Evolutionary conservation across 2,888 invertebrate species (phyloP).

Genomic region (Drosophila pegasa): DNA sequence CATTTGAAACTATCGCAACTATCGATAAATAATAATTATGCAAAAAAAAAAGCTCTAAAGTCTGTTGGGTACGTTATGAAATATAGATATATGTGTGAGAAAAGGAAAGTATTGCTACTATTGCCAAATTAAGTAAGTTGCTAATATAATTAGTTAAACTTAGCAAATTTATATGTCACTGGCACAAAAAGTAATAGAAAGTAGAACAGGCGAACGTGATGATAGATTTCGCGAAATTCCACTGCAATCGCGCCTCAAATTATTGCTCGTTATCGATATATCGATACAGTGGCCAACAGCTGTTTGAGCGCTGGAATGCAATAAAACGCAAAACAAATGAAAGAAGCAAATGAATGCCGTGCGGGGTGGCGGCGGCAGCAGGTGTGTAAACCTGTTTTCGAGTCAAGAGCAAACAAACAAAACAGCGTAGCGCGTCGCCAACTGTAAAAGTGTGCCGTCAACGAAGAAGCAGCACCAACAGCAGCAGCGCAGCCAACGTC

Average conservation of each 20-base stretch:
- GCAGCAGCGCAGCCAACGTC: constrained; percentile 33
- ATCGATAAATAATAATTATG: background rate
- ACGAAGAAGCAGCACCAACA: constrained; percentile 39
- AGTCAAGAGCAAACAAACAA: constrained; percentile 71
- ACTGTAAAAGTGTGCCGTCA: constrained; percentile 71
- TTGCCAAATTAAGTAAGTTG: background rate
- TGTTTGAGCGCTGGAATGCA: constrained; percentile 28
- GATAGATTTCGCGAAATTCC: background rate
- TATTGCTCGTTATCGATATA: constrained; percentile 15
- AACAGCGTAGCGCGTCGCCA: constrained; percentile 49
- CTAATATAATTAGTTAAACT: background rate
- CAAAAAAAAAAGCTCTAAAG: background rate
- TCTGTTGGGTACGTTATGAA: background rate
- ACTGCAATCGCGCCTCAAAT: background rate
- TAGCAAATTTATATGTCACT: rapidly evolving
- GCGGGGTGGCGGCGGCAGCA: constrained; percentile 23
- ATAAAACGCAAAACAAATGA: constrained; percentile 37
- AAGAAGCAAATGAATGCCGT: constrained; percentile 22
- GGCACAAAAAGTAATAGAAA: background rate
- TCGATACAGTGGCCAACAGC: constrained; percentile 35
- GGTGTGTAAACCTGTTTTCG: constrained; percentile 50
- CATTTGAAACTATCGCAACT: background rate
- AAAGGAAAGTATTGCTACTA: background rate
- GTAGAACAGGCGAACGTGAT: background rate
- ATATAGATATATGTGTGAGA: background rate